phyloP scores from a whole-genome alignment of 2,888 invertebrate genomes.

The Platypus cylindrus region DNA sequence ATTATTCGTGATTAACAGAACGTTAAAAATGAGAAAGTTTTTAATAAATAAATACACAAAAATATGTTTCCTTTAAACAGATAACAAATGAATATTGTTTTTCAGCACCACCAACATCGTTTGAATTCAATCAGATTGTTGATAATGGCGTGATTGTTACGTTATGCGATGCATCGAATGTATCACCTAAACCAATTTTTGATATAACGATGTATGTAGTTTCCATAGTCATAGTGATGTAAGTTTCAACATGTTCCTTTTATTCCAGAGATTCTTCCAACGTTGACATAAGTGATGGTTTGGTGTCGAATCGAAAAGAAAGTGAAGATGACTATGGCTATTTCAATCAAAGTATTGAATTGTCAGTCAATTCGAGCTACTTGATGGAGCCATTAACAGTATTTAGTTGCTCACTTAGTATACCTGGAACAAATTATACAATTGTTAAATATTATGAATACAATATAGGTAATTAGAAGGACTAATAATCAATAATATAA shows the following conservation, averaged over 20 bases:
- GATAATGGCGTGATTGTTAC: slow-evolving; percentile 36
- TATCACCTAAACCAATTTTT: slow-evolving; percentile 43
- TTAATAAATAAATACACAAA: no score
- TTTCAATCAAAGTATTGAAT: slow-evolving; percentile 43
- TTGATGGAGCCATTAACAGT: slow-evolving; percentile 42
- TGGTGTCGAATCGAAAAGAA: slow-evolving; percentile 10
- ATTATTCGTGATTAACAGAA: no score
- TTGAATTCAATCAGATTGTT: slow-evolving; percentile 19
- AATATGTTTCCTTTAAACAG: background rate
- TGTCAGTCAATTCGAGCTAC: slow-evolving; percentile 40
- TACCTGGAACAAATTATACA: slow-evolving; percentile 48
- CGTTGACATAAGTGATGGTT: slow-evolving; percentile 18
- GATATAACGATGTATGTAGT: no score
- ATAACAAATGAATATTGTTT: slow-evolving; percentile 7
- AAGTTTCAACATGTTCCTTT: no score
- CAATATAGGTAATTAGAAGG: slow-evolving; percentile 48
- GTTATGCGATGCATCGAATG: slow-evolving; percentile 43
- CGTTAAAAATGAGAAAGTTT: no score
- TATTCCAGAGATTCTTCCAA: slow-evolving; percentile 24
- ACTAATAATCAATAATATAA: no score
- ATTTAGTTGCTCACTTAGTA: slow-evolving; percentile 49
- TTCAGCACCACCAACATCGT: slow-evolving; percentile 25
- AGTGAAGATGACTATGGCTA: slow-evolving; percentile 29
- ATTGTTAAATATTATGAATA: slow-evolving; percentile 38
- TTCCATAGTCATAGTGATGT: no score